Evolutionary conservation across 2,797 vertebrate species (phyloP).

Genomic region (Synaphobranchus kaupii): DNA sequence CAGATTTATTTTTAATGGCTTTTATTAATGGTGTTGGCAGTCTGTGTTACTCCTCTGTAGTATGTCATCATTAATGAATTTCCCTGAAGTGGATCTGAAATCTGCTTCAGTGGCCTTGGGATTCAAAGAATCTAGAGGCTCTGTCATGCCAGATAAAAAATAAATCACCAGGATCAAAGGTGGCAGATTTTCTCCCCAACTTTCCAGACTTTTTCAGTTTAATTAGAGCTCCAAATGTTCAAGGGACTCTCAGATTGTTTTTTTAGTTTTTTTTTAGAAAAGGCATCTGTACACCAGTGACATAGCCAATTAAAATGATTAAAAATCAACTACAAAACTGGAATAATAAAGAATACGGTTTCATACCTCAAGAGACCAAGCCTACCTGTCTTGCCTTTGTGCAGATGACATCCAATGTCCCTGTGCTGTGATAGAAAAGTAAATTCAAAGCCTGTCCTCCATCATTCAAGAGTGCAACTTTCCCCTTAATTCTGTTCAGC

Average conservation of each 20-base stretch:
- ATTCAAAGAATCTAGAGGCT: neutral
- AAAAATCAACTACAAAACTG: too few species aligned
- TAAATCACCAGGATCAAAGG: neutral
- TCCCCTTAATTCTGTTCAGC: too few species aligned
- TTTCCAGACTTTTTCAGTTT: conserved; percentile 1
- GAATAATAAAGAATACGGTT: too few species aligned
- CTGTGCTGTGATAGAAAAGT: too few species aligned
- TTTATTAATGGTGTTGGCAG: neutral
- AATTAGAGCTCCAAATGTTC: neutral
- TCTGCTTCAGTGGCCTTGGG: neutral
- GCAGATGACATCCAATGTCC: too few species aligned
- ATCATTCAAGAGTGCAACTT: too few species aligned
- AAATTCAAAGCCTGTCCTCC: too few species aligned
- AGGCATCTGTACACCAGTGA: neutral
- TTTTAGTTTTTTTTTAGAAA: too few species aligned
- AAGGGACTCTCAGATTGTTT: neutral
- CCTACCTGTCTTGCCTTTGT: too few species aligned
- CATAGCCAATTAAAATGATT: too few species aligned
- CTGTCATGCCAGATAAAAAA: conserved; percentile 1
- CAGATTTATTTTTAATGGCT: neutral
- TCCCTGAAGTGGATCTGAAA: conserved; percentile 13
- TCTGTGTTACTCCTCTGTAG: neutral
- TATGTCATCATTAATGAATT: neutral
- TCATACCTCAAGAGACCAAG: too few species aligned
- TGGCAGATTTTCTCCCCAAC: neutral